A percentile compares a stretch with the other conserved stretches of the same genome.
Conservation (phyloP, 1,140 invertebrate genomes). For the Thaumetopoea pityocampa region DNA sequence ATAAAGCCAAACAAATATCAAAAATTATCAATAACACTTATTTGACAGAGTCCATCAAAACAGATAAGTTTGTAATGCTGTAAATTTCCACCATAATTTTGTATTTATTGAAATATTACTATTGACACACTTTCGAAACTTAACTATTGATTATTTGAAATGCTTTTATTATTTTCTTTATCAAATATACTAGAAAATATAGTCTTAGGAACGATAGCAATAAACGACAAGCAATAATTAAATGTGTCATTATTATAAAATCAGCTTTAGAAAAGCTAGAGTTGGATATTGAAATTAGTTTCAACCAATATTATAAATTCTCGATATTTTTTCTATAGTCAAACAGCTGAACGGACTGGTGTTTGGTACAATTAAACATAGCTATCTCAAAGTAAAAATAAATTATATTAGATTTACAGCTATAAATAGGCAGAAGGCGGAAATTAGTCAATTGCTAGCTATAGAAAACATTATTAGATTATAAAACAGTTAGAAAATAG, state of each 20-base stretch:
- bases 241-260: constrained; percentile 42
- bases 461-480: constrained; percentile 57
- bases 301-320: constrained; percentile 13
- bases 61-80: no score
- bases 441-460: constrained; percentile 74
- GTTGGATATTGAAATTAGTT: constrained; percentile 60
- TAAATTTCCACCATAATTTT: no score
- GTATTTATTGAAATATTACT: no score
- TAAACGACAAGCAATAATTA: constrained; percentile 68
- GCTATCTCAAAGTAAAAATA: constrained; percentile 53
- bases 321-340: constrained; percentile 69
- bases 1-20: no score
- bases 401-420: constrained; percentile 58
- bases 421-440: constrained; percentile 59
- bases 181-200: constrained; percentile 37
- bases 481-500: constrained; percentile 54
- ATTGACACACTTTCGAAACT: no score
- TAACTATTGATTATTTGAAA: no score
- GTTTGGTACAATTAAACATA: constrained; percentile 66
- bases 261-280: constrained; percentile 69
- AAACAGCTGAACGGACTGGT: constrained; percentile 45
- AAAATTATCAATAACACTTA: no score
- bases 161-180: constrained; percentile 10
- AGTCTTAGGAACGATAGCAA: constrained; percentile 57
- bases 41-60: no score